Conservation (phyloP, 2,797 vertebrate species). For the Vireo griseus region DNA sequence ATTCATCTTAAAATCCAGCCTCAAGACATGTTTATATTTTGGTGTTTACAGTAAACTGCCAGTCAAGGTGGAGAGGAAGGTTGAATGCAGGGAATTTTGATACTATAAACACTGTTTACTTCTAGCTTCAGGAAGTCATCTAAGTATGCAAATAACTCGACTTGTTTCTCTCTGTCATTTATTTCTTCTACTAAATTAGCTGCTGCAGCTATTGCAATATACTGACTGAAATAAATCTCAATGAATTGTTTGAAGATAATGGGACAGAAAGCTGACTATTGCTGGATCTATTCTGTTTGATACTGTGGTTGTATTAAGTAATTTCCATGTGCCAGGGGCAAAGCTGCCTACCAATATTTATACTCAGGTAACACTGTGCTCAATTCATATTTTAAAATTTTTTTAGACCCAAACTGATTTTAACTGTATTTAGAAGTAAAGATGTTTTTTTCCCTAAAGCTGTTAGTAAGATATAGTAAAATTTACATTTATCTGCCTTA, state of each 20-base stretch:
- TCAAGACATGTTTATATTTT: background rate
- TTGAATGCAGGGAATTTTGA: background rate
- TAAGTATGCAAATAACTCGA: background rate
- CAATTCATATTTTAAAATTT: background rate
- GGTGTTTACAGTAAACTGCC: constrained; percentile 1
- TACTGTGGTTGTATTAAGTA: background rate
- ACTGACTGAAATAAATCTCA: background rate
- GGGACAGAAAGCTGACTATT: background rate
- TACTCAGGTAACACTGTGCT: background rate
- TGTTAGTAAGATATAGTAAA: background rate
- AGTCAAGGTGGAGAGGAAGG: background rate
- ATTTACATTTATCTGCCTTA: background rate
- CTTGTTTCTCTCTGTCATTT: background rate
- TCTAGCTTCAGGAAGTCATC: background rate
- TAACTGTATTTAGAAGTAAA: background rate
- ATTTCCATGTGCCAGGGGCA: background rate
- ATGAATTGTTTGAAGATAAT: background rate
- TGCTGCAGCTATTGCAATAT: background rate
- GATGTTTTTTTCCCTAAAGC: background rate
- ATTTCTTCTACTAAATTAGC: background rate
- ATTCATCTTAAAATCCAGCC: background rate
- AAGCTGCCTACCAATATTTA: background rate
- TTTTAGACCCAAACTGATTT: background rate
- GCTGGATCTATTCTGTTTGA: background rate
- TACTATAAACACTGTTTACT: background rate